Conservation (phyloP, 1,140 invertebrate genomes). For the Caenorhabditis latens region DNA sequence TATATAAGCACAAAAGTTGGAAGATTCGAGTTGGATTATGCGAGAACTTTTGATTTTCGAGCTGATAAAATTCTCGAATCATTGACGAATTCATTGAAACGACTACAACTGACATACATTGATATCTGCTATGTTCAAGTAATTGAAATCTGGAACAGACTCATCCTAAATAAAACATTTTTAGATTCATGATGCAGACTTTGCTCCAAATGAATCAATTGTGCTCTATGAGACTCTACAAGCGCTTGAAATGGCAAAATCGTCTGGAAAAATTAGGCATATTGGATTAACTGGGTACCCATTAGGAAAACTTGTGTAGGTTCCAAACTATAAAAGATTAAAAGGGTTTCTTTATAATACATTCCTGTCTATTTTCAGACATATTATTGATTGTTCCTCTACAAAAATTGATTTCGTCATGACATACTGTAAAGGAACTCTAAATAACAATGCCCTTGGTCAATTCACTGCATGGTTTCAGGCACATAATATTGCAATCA, state of each 20-base stretch:
- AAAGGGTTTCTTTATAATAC: background rate
- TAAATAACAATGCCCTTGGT: conserved; percentile 85
- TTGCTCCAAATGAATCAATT: conserved; percentile 85
- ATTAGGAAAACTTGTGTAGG: conserved; percentile 79
- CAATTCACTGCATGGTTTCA: conserved; percentile 85
- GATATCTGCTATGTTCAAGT: conserved; percentile 87
- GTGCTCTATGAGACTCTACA: conserved; percentile 89
- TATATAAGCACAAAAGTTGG: conserved; percentile 94
- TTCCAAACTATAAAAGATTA: background rate
- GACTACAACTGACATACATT: conserved; percentile 86
- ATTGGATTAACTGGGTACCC: conserved; percentile 92
- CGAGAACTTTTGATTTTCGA: conserved; percentile 90
- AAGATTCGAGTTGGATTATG: conserved; percentile 84
- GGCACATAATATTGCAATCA: conserved; percentile 82
- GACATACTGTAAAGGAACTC: conserved; percentile 85
- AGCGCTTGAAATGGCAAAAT: conserved; percentile 83
- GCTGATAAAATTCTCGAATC: conserved; percentile 82
- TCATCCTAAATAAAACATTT: background rate
- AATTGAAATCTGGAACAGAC: background rate
- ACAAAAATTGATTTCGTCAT: conserved; percentile 84
- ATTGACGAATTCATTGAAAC: conserved; percentile 85
- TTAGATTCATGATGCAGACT: conserved; percentile 92
- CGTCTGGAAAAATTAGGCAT: conserved; percentile 85
- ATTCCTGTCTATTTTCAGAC: conserved; percentile 71
- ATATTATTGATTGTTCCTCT: conserved; percentile 83